Percentiles rank a stretch among this genome's conserved stretches.
Conservation (phyloP, 2,113 vertebrate species). For the Paradoxurus hermaphroditus region DNA sequence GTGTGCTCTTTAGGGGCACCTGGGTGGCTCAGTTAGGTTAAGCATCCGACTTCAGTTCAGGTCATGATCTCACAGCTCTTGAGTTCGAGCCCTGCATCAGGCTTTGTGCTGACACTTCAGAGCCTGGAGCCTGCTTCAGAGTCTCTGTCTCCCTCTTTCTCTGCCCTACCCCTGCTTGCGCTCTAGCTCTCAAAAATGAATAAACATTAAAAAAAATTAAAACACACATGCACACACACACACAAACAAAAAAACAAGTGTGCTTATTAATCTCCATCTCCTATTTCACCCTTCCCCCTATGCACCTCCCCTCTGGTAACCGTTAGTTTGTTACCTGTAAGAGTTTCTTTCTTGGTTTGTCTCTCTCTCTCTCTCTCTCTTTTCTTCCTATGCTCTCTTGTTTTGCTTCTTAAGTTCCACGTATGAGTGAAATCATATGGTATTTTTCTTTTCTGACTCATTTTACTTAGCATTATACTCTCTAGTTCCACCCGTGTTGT, state of each 20-base stretch:
- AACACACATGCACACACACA: too few relatives aligned
- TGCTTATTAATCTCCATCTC: not conserved
- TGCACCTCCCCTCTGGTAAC: not conserved
- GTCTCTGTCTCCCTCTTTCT: too few relatives aligned
- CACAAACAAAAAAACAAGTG: not conserved
- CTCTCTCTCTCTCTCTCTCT: not conserved
- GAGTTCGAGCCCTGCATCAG: too few relatives aligned
- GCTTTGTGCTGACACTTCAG: too few relatives aligned
- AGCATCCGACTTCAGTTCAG: too few relatives aligned
- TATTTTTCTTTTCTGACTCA: not conserved
- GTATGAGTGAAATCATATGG: not conserved
- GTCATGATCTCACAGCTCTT: too few relatives aligned
- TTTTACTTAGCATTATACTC: not conserved
- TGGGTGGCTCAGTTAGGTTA: too few relatives aligned
- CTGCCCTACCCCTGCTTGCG: too few relatives aligned
- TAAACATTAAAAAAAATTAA: too few relatives aligned
- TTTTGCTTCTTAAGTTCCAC: not conserved
- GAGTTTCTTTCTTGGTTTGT: not conserved
- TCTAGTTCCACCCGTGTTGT: not conserved
- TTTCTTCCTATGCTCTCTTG: not conserved
- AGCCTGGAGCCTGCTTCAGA: too few relatives aligned
- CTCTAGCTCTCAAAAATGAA: too few relatives aligned
- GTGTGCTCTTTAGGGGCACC: too few relatives aligned
- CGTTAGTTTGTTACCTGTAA: not conserved
- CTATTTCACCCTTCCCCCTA: not conserved